Conservation (phyloP, 2,797 vertebrate species). For the Limnodromus scolopaceus region DNA sequence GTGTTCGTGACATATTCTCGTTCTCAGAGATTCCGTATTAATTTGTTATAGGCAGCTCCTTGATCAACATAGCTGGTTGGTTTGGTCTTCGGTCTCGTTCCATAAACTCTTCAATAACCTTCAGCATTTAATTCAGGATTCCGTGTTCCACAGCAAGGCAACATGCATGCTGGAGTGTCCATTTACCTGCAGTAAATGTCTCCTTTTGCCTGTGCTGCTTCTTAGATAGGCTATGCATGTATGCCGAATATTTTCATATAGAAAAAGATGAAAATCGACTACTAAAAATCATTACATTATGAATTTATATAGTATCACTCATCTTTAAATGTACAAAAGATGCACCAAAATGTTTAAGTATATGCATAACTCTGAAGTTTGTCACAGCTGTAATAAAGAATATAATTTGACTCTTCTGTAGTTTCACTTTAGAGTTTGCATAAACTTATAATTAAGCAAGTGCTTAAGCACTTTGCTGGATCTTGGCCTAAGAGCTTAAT, state of each 20-base stretch:
- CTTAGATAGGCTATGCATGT: neutral
- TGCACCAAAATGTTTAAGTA: neutral
- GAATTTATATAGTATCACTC: neutral
- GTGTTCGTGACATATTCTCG: neutral
- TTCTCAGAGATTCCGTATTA: neutral
- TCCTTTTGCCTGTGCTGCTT: neutral
- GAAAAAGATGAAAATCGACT: neutral
- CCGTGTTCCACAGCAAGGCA: neutral
- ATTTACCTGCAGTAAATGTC: neutral
- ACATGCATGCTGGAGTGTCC: neutral
- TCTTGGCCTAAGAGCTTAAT: conserved; percentile 69
- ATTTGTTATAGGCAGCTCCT: neutral
- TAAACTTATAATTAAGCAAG: conserved; percentile 59
- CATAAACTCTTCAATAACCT: neutral
- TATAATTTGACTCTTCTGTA: conserved; percentile 18
- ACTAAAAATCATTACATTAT: neutral
- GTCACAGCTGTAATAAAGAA: neutral
- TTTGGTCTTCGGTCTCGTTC: neutral
- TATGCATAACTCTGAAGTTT: neutral
- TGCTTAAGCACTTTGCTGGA: conserved; percentile 49
- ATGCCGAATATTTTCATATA: neutral
- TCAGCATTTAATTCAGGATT: neutral
- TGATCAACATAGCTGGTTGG: neutral
- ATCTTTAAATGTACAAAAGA: neutral
- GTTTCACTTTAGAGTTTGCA: conserved; percentile 28